A percentile compares a stretch with the other conserved stretches of the same genome.
Conservation (phyloP, 2,113 vertebrate species). For the Pan paniscus region DNA sequence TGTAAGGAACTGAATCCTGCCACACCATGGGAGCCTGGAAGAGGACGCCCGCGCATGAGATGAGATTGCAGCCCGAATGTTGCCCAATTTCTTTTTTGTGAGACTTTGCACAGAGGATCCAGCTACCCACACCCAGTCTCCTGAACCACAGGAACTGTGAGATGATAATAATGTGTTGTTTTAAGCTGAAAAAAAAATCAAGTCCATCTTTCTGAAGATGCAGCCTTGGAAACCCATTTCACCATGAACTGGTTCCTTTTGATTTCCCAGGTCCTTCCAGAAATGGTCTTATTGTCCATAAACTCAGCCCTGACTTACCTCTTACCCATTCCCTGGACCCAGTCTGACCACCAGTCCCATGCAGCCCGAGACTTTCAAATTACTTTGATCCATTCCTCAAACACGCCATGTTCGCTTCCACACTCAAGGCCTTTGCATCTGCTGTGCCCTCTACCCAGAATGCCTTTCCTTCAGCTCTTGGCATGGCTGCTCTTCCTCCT, state of each 20-base stretch:
- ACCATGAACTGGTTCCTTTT: background rate
- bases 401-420: background rate
- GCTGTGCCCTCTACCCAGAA: background rate
- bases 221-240: background rate
- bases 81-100: background rate
- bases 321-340: background rate
- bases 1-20: background rate
- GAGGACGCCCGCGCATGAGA: background rate
- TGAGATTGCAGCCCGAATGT: background rate
- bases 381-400: background rate
- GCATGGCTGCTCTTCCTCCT: background rate
- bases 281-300: background rate
- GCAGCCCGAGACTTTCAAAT: background rate
- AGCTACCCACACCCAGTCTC: background rate
- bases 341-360: no score
- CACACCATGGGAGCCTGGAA: background rate
- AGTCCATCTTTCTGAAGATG: background rate
- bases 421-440: background rate
- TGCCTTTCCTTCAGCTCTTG: background rate
- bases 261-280: background rate
- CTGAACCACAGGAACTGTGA: background rate
- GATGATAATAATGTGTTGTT: background rate
- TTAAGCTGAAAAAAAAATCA: background rate
- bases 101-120: background rate
- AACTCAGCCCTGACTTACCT: background rate